Base-by-base conservation (phyloP, 2,797 vertebrate species). In the Orestias chungarensis region DNA sequence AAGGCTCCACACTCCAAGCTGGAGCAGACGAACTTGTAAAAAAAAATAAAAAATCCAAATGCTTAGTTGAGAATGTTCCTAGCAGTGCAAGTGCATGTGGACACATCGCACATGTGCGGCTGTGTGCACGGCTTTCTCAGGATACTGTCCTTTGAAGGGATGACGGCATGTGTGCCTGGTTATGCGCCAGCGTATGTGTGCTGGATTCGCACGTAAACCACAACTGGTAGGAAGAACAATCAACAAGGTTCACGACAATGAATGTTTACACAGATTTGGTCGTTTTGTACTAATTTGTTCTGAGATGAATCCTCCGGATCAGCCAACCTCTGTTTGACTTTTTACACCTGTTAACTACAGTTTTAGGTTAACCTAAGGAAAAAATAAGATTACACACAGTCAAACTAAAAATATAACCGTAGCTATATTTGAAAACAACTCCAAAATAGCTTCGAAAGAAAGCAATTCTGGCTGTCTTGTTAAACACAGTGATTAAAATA, bases 1-100 rank as follows among this genome's bases (percentile, higher is more conserved):
- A 87, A 90, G 84, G 75, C 75, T 86, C 74, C 70, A 81, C 23
- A 66, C 70, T 87, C 80, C 80, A 89, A 88, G 87, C 88, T 90
- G 88, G 82, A 80, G 72, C 79, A 71, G 87, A 77, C 72, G 68
- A 79, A 87, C 76, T 88, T 81, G 75, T 78, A 88, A 84, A 65
- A 74, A 78, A 80, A n/a, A n/a, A n/a, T n/a, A n/a, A n/a, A n/a
- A n/a, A n/a, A n/a, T n/a, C n/a, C n/a, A n/a, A 73, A 85, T 78
- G 82, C 80, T 81, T 65, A 54, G 74, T 81, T 73, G 73, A 80
- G 74, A 86, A 88, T 78, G 64, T 67, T 66, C 66, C 52, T 66
- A 29, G 71, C 74, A 62, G 67, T 70, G 54, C 68, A 68, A 79
- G 59, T 66, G 40, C 69, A 31, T 66, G 40, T 54, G 74, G 73